phyloP scores from a whole-genome alignment of 2,797 vertebrate species.

The Parambassis ranga region DNA sequence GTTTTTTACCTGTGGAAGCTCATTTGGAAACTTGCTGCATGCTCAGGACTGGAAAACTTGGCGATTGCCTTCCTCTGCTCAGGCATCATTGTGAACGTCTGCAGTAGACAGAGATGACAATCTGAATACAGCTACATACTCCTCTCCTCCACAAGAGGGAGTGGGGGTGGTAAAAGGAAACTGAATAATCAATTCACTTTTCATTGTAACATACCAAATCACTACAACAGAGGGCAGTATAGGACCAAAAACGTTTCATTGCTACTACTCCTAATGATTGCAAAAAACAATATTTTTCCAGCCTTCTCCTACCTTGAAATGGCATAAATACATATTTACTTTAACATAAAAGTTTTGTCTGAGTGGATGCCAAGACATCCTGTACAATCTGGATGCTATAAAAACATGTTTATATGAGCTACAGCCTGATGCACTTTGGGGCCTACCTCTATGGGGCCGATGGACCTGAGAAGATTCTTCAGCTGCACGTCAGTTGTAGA shows the following conservation, averaged over 20 bases:
- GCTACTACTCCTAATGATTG: neutral
- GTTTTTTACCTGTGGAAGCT: constrained; percentile 94
- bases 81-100: constrained; percentile 97
- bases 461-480: constrained; percentile 92
- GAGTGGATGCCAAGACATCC: no score
- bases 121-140: neutral
- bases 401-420: no score
- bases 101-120: constrained; percentile 32
- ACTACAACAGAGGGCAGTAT: constrained; percentile 64
- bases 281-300: neutral
- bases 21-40: constrained; percentile 93
- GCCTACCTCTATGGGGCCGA: constrained; percentile 94
- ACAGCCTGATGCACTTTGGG: neutral
- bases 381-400: neutral
- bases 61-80: constrained; percentile 96
- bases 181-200: neutral
- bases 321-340: no score
- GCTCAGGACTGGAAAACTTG: constrained; percentile 89
- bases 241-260: constrained; percentile 17
- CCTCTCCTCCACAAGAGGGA: constrained; percentile 47
- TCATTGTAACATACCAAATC: neutral
- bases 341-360: no score
- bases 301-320: neutral
- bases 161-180: constrained; percentile 38
- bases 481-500: constrained; percentile 94